phyloP scores from a whole-genome alignment of 2,113 vertebrate species.

The Stomatorhinus ivindoensis region DNA sequence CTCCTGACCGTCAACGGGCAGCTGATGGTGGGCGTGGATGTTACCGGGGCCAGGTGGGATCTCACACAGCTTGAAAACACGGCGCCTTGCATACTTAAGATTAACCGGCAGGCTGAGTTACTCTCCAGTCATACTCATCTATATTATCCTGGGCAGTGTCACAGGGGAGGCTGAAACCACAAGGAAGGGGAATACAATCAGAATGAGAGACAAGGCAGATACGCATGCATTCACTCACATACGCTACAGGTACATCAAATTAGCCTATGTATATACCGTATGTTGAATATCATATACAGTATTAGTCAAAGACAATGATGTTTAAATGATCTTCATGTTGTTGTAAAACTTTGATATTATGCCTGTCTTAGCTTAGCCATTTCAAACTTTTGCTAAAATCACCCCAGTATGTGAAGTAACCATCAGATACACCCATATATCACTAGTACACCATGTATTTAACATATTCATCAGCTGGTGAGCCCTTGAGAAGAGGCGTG shows the following conservation, averaged over 20 bases:
- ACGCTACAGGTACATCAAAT: neutral
- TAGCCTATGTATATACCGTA: neutral
- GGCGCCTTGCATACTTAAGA: neutral
- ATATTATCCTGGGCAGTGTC: neutral
- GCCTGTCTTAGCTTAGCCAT: neutral
- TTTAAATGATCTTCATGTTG: neutral
- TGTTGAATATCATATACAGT: neutral
- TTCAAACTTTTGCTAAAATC: neutral
- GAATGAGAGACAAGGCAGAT: neutral
- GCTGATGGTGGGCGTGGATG: slow-evolving; percentile 91
- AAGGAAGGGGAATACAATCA: neutral
- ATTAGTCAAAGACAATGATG: neutral
- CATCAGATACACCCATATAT: neutral
- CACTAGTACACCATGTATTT: neutral
- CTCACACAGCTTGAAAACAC: neutral
- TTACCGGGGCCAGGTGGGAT: slow-evolving; percentile 82
- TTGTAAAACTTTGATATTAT: neutral
- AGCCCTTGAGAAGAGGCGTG: neutral
- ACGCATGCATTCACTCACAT: neutral
- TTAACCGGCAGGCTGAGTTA: neutral
- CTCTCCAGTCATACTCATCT: neutral
- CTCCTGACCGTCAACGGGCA: slow-evolving; percentile 88
- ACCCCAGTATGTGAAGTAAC: neutral
- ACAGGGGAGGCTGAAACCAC: neutral
- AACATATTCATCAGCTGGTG: neutral